Evolutionary conservation across 2,888 invertebrate species (phyloP).

Genomic region (Eilema griseolum): DNA sequence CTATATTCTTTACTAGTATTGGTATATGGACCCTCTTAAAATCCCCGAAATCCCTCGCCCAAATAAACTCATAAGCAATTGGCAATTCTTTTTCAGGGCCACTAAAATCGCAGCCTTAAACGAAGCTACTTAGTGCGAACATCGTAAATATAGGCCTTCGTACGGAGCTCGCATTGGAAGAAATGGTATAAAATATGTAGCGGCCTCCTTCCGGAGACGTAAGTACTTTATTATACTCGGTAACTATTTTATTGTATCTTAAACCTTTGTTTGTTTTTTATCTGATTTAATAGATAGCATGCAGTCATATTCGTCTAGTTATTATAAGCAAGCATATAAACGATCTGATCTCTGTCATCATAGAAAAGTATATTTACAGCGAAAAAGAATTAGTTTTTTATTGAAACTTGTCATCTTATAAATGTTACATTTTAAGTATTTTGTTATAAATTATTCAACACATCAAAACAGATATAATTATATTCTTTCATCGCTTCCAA

Average conservation of each 20-base stretch:
- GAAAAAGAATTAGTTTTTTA: too few relatives aligned
- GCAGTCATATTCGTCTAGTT: not conserved
- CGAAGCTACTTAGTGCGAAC: slow-evolving; percentile 43
- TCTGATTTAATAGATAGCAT: slow-evolving; percentile 32
- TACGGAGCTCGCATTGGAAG: slow-evolving; percentile 25
- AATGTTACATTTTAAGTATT: too few relatives aligned
- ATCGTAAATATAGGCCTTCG: slow-evolving; percentile 38
- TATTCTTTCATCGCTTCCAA: too few relatives aligned
- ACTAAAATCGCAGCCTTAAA: slow-evolving; percentile 35
- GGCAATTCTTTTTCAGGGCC: slow-evolving; percentile 19
- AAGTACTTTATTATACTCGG: slow-evolving; percentile 43
- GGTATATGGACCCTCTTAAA: slow-evolving; percentile 3
- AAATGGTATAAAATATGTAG: slow-evolving; percentile 48
- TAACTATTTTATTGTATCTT: slow-evolving; percentile 38
- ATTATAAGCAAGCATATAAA: too few relatives aligned
- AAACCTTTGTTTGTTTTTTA: slow-evolving; percentile 37
- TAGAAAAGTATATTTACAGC: too few relatives aligned
- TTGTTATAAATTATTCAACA: too few relatives aligned
- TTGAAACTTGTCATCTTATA: too few relatives aligned
- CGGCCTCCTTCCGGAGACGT: slow-evolving; percentile 28
- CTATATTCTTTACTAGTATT: not conserved
- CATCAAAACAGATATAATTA: too few relatives aligned
- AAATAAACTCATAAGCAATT: slow-evolving; percentile 20
- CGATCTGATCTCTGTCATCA: too few relatives aligned
- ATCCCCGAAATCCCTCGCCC: not conserved